Conservation (phyloP, 2,888 invertebrate genomes). For the Eupithecia subumbrata region DNA sequence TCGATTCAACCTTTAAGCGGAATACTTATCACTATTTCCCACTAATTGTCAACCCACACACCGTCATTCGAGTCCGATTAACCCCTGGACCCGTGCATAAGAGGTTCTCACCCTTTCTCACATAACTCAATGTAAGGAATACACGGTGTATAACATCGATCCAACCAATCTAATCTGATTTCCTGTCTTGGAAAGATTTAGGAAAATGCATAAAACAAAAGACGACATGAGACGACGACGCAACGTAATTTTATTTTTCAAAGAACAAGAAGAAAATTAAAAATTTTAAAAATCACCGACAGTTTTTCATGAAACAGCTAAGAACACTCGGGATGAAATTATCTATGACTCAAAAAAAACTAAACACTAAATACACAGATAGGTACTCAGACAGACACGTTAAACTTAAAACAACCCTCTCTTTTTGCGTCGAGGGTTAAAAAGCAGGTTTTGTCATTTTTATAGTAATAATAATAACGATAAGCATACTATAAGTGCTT, state of each 20-base stretch:
- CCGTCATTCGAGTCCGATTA: constrained; percentile 18
- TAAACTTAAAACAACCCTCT: no score
- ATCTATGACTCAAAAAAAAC: no score
- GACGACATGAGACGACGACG: neutral
- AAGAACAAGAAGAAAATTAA: no score
- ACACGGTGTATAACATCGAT: neutral
- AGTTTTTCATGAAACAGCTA: no score
- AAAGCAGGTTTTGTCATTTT: no score
- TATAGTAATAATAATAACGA: no score
- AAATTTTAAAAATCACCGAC: no score
- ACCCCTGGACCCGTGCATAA: constrained; percentile 13
- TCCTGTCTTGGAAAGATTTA: neutral
- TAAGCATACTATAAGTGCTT: neutral
- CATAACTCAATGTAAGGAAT: constrained; percentile 5
- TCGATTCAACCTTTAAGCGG: neutral
- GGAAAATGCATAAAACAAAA: neutral
- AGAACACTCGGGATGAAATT: no score
- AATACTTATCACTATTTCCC: constrained; percentile 13
- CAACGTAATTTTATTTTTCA: no score
- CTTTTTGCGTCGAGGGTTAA: no score
- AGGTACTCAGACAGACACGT: no score
- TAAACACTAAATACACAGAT: no score
- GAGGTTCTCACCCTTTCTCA: constrained; percentile 14
- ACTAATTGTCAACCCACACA: constrained; percentile 21
- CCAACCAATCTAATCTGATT: neutral